phyloP scores from a whole-genome alignment of 2,113 vertebrate genomes.

The Cephalopterus ornatus region DNA sequence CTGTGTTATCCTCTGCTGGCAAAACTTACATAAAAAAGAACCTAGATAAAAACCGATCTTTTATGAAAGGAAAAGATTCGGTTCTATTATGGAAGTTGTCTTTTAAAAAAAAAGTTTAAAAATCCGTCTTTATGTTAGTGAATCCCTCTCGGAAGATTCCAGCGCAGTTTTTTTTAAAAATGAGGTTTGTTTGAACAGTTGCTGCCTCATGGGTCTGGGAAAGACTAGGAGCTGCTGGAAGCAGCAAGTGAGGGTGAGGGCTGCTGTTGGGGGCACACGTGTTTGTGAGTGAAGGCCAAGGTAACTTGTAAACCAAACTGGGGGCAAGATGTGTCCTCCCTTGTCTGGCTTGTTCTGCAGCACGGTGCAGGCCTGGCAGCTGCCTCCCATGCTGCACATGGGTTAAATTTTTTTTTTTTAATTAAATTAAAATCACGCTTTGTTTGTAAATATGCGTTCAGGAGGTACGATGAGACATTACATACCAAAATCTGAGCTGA shows the following conservation, averaged over 20 bases:
- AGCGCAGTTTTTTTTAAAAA: not conserved
- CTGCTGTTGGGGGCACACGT: rapidly evolving
- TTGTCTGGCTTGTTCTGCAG: not conserved
- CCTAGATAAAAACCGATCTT: not conserved
- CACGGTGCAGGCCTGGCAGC: not conserved
- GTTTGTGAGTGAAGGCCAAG: not conserved
- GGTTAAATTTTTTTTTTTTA: not conserved
- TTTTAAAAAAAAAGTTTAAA: not conserved
- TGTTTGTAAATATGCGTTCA: not conserved
- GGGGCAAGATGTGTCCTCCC: too few species aligned
- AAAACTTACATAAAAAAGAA: conserved; percentile 15
- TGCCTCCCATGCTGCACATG: rapidly evolving
- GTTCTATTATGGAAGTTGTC: not conserved
- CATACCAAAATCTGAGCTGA: not conserved
- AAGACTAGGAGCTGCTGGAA: not conserved
- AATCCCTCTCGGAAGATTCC: not conserved
- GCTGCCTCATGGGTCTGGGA: not conserved
- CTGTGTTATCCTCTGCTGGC: conserved; percentile 11
- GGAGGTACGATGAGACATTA: not conserved
- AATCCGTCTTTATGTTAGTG: not conserved
- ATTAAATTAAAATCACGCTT: not conserved
- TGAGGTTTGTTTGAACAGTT: not conserved
- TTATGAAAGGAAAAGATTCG: not conserved
- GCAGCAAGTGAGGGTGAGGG: not conserved
- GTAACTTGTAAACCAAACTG: not conserved